Base-by-base conservation (phyloP, 2,797 vertebrate genomes). In the Anableps anableps region DNA sequence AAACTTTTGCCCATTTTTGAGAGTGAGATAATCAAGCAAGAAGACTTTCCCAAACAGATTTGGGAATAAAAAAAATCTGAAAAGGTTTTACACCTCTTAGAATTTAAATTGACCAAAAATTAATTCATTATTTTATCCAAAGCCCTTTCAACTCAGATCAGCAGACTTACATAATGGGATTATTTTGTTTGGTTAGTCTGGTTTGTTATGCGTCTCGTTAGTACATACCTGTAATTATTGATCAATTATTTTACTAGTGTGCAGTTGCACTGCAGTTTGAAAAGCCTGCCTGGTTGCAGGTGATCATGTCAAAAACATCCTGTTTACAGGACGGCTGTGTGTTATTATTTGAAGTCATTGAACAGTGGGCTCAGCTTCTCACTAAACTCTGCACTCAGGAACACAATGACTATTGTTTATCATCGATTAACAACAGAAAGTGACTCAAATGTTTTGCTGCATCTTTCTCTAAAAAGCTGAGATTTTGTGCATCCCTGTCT, bases 1-100 rank as follows among this genome's bases (percentile, higher is more conserved):
- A 26, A 53, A 53, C 50, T 1, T 23, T 51, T 51, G 19, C 2
- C 51, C 51, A 10, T 26, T 53, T n/a, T 53, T 53, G 51, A 26
- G 38, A 41, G 0, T 0, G 9, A 41, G 38, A 41, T 55, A 13
- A n/a, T 29, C 13, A 14, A 5, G 0, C 0, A 3, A n/a, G n/a
- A 55, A 55, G 11, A n/a, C 26, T 55, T 55, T n/a, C 53, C 45
- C 10, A 45, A 45, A 29, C 0, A n/a, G 50, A 41, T 3, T 23
- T 53, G 19, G 23, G 50, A 53, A 55, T 55, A n/a, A 55, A 53
- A 55, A 53, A 29, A 29, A 58, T 1, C 53, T 58, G 26, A 58
- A 58, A n/a, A 55, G 1, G 4, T 29, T 29, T 55, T 55, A 9
- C 23, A 19, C 26, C 8, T 53, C 51, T 55, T 29, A 5, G 53